These are phyloP conservation scores for Lamellibrachia satsuma DNA, from an alignment of 2,888 invertebrate species.

Conservation along the genomic window DNA sequence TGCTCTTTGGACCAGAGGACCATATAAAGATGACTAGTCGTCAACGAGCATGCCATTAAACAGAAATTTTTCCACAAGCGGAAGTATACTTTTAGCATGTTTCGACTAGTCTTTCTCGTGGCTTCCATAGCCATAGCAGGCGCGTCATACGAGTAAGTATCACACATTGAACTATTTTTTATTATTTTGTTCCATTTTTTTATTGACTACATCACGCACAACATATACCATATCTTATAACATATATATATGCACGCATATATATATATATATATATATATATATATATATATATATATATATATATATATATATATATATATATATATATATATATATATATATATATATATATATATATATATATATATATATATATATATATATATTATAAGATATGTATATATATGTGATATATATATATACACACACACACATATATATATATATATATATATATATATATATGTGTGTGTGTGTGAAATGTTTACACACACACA, in stretches of 20 bases:
- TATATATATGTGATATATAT: neutral
- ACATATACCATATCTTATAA: too few relatives aligned
- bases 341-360: too few relatives aligned
- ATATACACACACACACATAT: neutral
- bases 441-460: too few relatives aligned
- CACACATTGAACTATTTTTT: neutral
- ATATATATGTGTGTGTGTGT: too few relatives aligned
- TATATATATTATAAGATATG: neutral
- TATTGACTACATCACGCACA: too few relatives aligned
- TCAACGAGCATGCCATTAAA: neutral
- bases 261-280: too few relatives aligned
- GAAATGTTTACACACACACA: too few relatives aligned
- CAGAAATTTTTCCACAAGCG: neutral
- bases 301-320: too few relatives aligned
- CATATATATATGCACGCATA: too few relatives aligned
- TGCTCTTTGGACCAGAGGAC: neutral
- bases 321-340: too few relatives aligned
- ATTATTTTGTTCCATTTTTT: neutral
- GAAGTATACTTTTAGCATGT: neutral
- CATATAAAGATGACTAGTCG: neutral
- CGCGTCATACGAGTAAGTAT: neutral
- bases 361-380: too few relatives aligned
- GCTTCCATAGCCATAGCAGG: neutral
- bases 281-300: too few relatives aligned
- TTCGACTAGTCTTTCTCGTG: neutral